phyloP scores from a whole-genome alignment of 1,140 invertebrate genomes.

The Aphidius ervi region DNA sequence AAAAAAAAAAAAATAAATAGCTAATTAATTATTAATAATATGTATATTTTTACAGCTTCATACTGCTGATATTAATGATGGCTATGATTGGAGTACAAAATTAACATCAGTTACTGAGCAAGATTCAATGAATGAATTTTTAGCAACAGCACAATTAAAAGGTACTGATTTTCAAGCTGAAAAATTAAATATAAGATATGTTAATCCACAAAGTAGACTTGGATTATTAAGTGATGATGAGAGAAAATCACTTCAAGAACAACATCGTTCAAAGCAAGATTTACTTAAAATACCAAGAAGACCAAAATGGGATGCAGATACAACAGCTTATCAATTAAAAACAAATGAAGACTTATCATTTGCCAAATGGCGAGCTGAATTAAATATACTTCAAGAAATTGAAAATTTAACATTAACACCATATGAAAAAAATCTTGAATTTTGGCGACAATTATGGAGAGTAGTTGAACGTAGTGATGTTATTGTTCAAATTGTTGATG shows the following conservation, averaged over 20 bases:
- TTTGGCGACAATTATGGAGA: slow-evolving; percentile 98
- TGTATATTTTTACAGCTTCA: slow-evolving; percentile 62
- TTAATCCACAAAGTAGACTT: slow-evolving; percentile 59
- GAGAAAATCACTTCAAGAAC: slow-evolving; percentile 55
- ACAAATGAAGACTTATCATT: slow-evolving; percentile 76
- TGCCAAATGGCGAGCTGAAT: slow-evolving; percentile 79
- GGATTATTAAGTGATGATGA: slow-evolving; percentile 66
- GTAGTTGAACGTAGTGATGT: slow-evolving; percentile 96
- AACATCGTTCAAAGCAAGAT: slow-evolving; percentile 64
- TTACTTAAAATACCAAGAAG: slow-evolving; percentile 76
- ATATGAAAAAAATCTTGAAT: slow-evolving; percentile 97
- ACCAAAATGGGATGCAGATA: slow-evolving; percentile 75
- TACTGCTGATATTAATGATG: slow-evolving; percentile 83
- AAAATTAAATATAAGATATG: slow-evolving; percentile 81
- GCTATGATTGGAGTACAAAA: slow-evolving; percentile 87
- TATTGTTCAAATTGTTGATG: slow-evolving; percentile 94
- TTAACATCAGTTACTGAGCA: slow-evolving; percentile 94
- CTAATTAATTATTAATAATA: neutral
- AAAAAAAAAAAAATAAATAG: too few relatives aligned
- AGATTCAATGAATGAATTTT: slow-evolving; percentile 91
- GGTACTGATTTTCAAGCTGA: slow-evolving; percentile 90
- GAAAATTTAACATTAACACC: slow-evolving; percentile 85
- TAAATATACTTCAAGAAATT: slow-evolving; percentile 76
- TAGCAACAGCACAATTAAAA: slow-evolving; percentile 89
- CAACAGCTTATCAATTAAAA: slow-evolving; percentile 74